Conservation (phyloP, 2,113 vertebrate genomes). For the Columba livia region DNA sequence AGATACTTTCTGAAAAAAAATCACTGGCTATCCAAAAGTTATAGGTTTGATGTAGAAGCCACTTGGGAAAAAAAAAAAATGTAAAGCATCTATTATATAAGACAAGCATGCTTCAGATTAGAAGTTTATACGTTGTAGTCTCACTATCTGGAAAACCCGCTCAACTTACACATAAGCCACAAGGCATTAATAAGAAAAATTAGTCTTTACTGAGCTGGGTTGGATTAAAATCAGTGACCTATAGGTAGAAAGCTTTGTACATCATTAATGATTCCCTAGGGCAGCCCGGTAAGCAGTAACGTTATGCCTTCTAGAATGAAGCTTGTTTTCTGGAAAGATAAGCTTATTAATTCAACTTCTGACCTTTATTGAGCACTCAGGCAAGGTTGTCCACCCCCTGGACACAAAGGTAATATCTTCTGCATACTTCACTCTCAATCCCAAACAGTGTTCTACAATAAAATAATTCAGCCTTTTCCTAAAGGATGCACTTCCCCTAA, state of each 20-base stretch:
- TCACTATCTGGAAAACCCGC: neutral
- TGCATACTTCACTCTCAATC: neutral
- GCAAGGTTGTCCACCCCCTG: slow-evolving; percentile 12
- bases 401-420: neutral
- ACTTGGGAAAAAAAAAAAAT: neutral
- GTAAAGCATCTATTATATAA: neutral
- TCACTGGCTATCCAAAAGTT: neutral
- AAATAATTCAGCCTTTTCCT: neutral
- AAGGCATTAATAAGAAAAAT: neutral
- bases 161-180: neutral
- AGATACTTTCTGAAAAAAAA: neutral
- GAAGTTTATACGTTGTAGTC: neutral
- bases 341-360: slow-evolving; percentile 58
- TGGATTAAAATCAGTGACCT: slow-evolving; percentile 64
- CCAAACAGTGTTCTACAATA: neutral
- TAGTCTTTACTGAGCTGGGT: neutral
- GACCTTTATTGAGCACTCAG: slow-evolving; percentile 47
- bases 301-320: slow-evolving; percentile 46
- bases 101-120: neutral
- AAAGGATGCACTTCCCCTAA: neutral
- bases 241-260: slow-evolving; percentile 43
- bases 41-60: neutral
- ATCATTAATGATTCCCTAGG: slow-evolving; percentile 40
- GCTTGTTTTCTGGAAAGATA: slow-evolving; percentile 63
- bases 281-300: slow-evolving; percentile 17